Evolutionary conservation across 2,113 vertebrate species (phyloP).

Genomic region (Corvus moneduloides): DNA sequence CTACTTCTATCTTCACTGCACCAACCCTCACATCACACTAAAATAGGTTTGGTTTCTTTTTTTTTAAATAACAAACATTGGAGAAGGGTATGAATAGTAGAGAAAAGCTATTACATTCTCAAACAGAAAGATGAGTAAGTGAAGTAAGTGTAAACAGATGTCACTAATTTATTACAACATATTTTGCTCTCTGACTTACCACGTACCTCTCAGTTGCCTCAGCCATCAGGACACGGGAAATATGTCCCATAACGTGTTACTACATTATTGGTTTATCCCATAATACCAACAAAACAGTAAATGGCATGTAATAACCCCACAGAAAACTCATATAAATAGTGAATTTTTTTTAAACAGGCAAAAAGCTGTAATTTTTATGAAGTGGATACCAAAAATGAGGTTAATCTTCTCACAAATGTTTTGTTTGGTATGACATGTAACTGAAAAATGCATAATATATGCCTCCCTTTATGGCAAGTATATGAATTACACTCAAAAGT

Average conservation of each 20-base stretch:
- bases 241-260: background rate
- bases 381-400: background rate
- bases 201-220: background rate
- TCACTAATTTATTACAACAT: background rate
- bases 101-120: background rate
- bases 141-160: constrained; percentile 8
- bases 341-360: background rate
- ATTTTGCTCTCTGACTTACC: background rate
- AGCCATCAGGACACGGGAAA: background rate
- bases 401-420: background rate
- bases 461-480: background rate
- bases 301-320: background rate
- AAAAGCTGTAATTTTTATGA: background rate
- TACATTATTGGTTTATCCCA: background rate
- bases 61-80: background rate
- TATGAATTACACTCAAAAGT: background rate
- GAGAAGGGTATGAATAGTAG: background rate
- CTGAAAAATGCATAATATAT: background rate
- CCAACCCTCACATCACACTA: background rate
- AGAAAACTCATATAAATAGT: background rate
- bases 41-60: background rate
- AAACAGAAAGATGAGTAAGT: background rate
- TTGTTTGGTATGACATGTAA: background rate
- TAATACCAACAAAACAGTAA: background rate
- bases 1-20: background rate